Conservation (phyloP, 2,888 invertebrate species). For the Prostheceraeus crozeri region DNA sequence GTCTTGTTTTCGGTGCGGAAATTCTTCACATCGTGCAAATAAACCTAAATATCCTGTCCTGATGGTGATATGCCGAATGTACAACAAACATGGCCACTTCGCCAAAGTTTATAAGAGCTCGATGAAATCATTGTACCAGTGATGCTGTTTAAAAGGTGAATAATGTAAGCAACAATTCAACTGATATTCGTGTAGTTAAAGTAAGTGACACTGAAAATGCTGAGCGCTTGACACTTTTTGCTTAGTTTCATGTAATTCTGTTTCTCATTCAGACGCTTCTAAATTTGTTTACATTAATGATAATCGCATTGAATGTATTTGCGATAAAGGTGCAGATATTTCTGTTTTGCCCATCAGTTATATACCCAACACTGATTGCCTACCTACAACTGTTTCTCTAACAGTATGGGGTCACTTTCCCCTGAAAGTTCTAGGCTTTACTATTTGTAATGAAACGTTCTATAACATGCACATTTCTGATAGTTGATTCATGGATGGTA, state of each 20-base stretch:
- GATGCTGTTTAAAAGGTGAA: no score
- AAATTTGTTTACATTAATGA: no score
- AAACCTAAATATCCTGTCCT: not conserved
- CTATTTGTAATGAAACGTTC: constrained; percentile 1
- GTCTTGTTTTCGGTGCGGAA: constrained; percentile 21
- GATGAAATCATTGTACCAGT: not conserved
- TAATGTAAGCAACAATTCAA: no score
- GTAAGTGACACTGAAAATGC: no score
- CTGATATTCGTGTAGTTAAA: no score
- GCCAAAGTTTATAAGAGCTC: constrained; percentile 1
- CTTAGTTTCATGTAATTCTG: no score
- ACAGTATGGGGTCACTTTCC: not conserved
- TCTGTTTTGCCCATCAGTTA: constrained; percentile 1
- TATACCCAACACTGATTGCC: not conserved
- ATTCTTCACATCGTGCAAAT: constrained; percentile 5
- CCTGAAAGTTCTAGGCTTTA: not conserved
- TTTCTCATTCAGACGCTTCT: no score
- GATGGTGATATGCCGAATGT: not conserved
- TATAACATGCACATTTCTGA: not conserved
- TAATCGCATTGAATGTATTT: no score
- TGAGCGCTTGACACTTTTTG: no score
- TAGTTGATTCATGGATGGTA: not conserved
- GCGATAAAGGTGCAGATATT: constrained; percentile 11
- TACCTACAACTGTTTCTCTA: not conserved
- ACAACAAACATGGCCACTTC: constrained; percentile 1